Evolutionary conservation across 2,797 vertebrate genomes (phyloP).

Genomic region (Aratinga solstitialis): DNA sequence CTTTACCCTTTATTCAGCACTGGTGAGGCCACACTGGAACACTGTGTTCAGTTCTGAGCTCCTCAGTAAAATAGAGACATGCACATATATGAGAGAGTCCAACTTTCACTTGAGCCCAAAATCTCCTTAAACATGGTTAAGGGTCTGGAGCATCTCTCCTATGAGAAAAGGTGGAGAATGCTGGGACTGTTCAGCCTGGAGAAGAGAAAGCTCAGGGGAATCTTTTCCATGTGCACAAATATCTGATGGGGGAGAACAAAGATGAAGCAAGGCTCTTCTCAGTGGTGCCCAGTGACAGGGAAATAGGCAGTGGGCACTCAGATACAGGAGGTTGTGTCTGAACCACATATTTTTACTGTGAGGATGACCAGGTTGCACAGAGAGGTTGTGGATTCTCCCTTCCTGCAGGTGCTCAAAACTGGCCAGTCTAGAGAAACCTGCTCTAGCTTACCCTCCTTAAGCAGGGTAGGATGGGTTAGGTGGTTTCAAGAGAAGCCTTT

Average conservation of each 20-base stretch:
- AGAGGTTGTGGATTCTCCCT: not conserved
- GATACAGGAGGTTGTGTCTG: not conserved
- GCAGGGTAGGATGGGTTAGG: not conserved
- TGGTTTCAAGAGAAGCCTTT: not conserved
- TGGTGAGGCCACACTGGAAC: not conserved
- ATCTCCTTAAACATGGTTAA: not conserved
- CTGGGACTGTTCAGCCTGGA: not conserved
- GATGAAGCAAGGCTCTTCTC: not conserved
- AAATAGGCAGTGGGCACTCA: not conserved
- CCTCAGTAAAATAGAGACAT: not conserved
- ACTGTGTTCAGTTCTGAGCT: not conserved
- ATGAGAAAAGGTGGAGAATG: not conserved
- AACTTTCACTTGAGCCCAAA: not conserved
- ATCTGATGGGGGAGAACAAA: not conserved
- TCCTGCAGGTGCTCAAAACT: not conserved
- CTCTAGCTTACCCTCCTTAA: not conserved
- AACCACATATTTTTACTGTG: not conserved
- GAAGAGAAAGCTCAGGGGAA: not conserved
- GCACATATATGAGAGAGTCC: not conserved
- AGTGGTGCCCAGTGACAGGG: not conserved
- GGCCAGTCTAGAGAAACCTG: not conserved
- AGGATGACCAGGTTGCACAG: not conserved
- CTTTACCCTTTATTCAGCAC: not conserved
- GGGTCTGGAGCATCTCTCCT: not conserved
- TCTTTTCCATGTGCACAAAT: not conserved